phyloP scores from a whole-genome alignment of 2,888 invertebrate genomes.

The Drosophila barbarae region DNA sequence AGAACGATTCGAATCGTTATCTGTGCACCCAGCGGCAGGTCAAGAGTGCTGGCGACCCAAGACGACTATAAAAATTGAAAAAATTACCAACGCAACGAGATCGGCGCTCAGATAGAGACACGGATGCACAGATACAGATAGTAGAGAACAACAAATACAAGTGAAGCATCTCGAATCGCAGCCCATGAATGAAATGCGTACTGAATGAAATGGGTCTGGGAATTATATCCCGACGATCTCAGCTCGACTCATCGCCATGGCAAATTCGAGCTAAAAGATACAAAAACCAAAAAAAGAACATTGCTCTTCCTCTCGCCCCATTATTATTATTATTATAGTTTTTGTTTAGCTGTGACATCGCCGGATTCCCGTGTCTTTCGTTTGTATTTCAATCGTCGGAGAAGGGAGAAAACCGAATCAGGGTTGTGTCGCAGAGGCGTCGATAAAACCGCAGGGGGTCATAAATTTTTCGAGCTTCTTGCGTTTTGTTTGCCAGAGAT shows the following conservation, averaged over 20 bases:
- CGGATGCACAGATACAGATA: conserved; percentile 26
- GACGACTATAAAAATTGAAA: conserved; percentile 63
- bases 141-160: conserved; percentile 4
- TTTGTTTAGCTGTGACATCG: conserved; percentile 52
- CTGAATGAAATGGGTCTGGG: conserved; percentile 69
- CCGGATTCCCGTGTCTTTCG: conserved; percentile 53
- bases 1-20: conserved; percentile 24
- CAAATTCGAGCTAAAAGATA: conserved; percentile 43
- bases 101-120: conserved; percentile 13
- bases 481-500: conserved; percentile 65
- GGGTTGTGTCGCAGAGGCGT: conserved; percentile 69
- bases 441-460: conserved; percentile 76
- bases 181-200: conserved; percentile 66
- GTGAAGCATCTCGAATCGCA: conserved; percentile 59
- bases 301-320: conserved; percentile 30
- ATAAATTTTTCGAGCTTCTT: conserved; percentile 74
- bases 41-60: conserved; percentile 63
- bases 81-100: conserved; percentile 53
- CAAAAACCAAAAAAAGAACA: conserved; percentile 13
- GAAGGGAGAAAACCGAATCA: conserved; percentile 11
- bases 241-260: conserved; percentile 33
- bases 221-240: conserved; percentile 23
- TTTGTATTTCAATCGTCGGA: conserved; percentile 63
- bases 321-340: conserved; percentile 25
- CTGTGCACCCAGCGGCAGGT: conserved; percentile 43